Evolutionary conservation across 2,113 vertebrate species (phyloP).

Genomic region (Cromileptes altivelis): DNA sequence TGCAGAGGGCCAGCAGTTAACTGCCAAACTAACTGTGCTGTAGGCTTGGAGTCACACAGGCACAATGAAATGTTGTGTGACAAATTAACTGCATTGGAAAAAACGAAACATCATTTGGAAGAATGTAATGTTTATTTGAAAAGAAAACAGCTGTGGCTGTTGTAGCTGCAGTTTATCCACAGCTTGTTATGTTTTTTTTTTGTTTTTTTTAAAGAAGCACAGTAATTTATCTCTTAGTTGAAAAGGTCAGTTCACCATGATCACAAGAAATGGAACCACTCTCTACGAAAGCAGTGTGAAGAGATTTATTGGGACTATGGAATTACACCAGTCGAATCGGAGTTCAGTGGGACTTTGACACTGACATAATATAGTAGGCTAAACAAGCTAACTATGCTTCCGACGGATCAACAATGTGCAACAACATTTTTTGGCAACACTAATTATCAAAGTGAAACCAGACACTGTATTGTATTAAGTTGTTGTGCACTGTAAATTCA

Average conservation of each 20-base stretch:
- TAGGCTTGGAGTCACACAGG: conserved; percentile 36
- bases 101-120: conserved; percentile 14
- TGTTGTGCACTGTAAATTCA: no score
- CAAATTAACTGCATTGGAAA: conserved; percentile 31
- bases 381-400: no score
- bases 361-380: no score
- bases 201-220: background rate
- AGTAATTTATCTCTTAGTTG: background rate
- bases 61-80: conserved; percentile 36
- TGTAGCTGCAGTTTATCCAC: background rate
- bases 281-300: background rate
- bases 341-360: no score
- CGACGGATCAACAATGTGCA: no score
- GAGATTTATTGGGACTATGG: background rate
- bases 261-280: background rate
- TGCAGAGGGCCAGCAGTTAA: conserved; percentile 36
- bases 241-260: background rate
- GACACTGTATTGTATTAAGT: no score
- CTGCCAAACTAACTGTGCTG: conserved; percentile 53
- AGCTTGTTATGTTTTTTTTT: background rate
- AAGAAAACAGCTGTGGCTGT: conserved; percentile 25
- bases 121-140: conserved; percentile 3
- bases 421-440: no score
- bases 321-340: no score
- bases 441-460: no score